Evolutionary conservation across 1,140 invertebrate genomes (phyloP), one percentile per base, ranked within the genome.

Genomic region (Drosophila auraria): DNA sequence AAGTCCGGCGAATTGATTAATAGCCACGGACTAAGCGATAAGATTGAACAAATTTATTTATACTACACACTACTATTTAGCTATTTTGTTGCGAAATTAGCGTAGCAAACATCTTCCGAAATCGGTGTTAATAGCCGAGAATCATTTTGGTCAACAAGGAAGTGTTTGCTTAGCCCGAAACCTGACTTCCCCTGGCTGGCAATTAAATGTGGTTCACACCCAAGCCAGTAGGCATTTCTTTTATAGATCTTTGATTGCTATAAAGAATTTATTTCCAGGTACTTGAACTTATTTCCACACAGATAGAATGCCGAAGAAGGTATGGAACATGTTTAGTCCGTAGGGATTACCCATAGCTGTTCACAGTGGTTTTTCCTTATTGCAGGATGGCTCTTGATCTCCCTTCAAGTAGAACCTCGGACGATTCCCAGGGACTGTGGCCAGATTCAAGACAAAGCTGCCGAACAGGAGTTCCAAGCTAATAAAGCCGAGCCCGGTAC

Each of bases 1-100:
- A 78, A 51, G 50, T 70, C 33, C 27, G 38, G 64, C 64, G 59
- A 42, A 50, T 75, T 75, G 58, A 75, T 75, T 75, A 64, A 75
- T 75, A 57, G 51, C 49, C 58, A 15, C 12, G 70, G 33, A 54
- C 70, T n/a, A 50, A 54, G 58, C 50, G 59, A 74, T 75, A 74
- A 54, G 50, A 38, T 60, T 40, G 27, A 63, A 56, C 57, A 63
- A 42, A 75, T 62, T 63, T 59, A 70, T 68, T 45, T 51, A 42
- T 73, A 45, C 40, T 36, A 36, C 33, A 36, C 51, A 36, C 11
- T 17, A 14, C 14, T 23, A 44, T 61, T 47, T 53, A 8, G 25
- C 12, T 33, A 49, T 73, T 72, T 72, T 51, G 30, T 73, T 50
- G 27, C n/a, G 23, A 42, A 72, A 71, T 71, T 57, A 59, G 70